A percentile compares a stretch with the other conserved stretches of the same genome.
phyloP scores from a whole-genome alignment of 2,113 vertebrate species.

The Campylorhamphus procurvoides region DNA sequence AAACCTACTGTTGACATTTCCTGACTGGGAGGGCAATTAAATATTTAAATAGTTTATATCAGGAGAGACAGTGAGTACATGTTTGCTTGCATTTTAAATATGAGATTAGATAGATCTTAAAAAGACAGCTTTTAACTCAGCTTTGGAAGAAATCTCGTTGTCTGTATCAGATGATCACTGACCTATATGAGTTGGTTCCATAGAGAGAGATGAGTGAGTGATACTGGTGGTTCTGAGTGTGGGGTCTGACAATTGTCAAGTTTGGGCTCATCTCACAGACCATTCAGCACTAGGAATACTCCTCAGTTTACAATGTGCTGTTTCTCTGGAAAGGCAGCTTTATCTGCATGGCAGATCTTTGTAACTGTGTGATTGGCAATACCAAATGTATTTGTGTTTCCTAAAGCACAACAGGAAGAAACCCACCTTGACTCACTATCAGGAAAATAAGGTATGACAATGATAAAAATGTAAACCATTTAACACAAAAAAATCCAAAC shows the following conservation, averaged over 20 bases:
- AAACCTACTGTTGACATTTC: constrained; percentile 15
- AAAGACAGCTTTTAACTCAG: not conserved
- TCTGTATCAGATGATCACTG: not conserved
- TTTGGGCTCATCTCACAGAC: not conserved
- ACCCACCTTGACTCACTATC: not conserved
- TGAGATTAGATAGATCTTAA: not conserved
- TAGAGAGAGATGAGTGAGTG: not conserved
- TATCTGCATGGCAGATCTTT: not conserved
- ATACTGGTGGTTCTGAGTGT: not conserved
- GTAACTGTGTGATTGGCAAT: not conserved
- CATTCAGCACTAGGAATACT: not conserved
- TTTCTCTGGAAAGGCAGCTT: not conserved
- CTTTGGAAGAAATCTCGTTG: not conserved
- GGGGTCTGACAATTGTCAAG: not conserved
- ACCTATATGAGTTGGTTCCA: not conserved
- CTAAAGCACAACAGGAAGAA: not conserved
- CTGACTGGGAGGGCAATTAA: not conserved
- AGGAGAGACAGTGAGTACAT: not conserved
- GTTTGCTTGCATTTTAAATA: constrained; percentile 2
- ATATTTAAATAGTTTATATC: constrained; percentile 15
- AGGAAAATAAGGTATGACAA: not conserved
- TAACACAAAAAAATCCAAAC: not conserved
- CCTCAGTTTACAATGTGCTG: not conserved
- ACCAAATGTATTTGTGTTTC: not conserved
- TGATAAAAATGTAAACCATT: not conserved